Percentiles rank a stretch among this genome's conserved stretches.
Evolutionary conservation across 1,140 invertebrate genomes (phyloP).

Genomic region (Globodera rostochiensis): DNA sequence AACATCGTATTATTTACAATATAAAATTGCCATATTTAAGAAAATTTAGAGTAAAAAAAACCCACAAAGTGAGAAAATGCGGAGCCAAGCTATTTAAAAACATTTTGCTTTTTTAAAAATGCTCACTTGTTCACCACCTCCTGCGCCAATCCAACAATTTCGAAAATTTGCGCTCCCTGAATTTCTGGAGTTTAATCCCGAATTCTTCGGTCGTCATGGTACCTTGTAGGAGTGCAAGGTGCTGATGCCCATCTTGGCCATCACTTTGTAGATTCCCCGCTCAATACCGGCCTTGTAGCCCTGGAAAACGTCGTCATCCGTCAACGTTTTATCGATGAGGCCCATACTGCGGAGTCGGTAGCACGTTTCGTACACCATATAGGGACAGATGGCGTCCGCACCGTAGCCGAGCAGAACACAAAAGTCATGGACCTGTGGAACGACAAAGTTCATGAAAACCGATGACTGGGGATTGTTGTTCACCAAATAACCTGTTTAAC

Average conservation of each 20-base stretch:
- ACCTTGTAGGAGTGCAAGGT: slow-evolving; percentile 95
- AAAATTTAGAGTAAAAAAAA: no score
- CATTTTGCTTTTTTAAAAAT: background rate
- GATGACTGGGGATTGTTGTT: background rate
- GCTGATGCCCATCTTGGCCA: slow-evolving; percentile 99
- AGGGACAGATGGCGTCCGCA: slow-evolving; percentile 94
- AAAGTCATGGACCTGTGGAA: slow-evolving; percentile 76
- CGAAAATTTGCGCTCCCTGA: slow-evolving; percentile 93
- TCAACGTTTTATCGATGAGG: slow-evolving; percentile 82
- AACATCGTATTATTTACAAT: background rate
- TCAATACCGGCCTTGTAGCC: slow-evolving; percentile 67
- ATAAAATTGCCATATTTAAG: no score
- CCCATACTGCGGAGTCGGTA: slow-evolving; percentile 69
- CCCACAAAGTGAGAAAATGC: background rate
- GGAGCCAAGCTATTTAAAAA: background rate
- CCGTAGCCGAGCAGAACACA: slow-evolving; percentile 94
- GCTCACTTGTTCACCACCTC: slow-evolving; percentile 78
- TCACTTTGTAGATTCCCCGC: slow-evolving; percentile 74
- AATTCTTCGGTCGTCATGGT: slow-evolving; percentile 4
- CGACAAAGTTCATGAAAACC: background rate
- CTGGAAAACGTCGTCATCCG: slow-evolving; percentile 70
- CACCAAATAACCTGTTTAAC: slow-evolving; percentile 73
- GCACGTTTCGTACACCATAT: slow-evolving; percentile 83
- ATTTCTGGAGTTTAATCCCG: slow-evolving; percentile 22
- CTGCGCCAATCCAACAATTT: slow-evolving; percentile 88